Conservation (phyloP, 1,140 invertebrate species). For the Trichogramma pretiosum region DNA sequence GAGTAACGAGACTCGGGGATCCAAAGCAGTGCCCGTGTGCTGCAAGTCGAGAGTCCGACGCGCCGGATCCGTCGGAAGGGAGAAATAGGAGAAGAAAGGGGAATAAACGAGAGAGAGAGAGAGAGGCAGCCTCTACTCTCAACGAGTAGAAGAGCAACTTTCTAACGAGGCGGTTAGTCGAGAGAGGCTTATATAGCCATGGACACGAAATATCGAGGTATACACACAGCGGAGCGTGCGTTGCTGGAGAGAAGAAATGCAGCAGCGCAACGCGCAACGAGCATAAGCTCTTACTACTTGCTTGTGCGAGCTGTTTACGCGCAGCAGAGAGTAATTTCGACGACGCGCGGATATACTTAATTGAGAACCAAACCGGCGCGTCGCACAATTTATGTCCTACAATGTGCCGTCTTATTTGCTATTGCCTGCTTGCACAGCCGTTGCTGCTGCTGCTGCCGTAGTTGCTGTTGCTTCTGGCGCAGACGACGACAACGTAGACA, state of each 20-base stretch:
- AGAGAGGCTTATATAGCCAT: conserved; percentile 40
- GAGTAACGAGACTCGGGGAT: too few relatives aligned
- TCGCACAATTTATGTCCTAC: conserved; percentile 3
- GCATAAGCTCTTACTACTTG: not conserved
- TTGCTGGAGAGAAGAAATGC: too few relatives aligned
- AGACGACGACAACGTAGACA: too few relatives aligned
- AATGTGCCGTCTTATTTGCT: too few relatives aligned
- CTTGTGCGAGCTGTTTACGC: not conserved
- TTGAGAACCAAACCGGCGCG: conserved; percentile 18
- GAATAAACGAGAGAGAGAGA: conserved; percentile 13
- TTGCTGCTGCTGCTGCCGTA: too few relatives aligned
- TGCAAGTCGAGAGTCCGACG: conserved; percentile 11
- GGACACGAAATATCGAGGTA: conserved; percentile 38
- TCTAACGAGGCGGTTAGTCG: conserved; percentile 44
- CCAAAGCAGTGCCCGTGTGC: too few relatives aligned
- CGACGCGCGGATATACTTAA: conserved; percentile 22
- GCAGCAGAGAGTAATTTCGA: conserved; percentile 19
- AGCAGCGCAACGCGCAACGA: conserved; percentile 13
- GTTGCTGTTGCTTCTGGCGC: too few relatives aligned
- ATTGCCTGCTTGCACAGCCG: too few relatives aligned
- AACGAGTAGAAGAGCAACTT: too few relatives aligned
- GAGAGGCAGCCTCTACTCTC: conserved; percentile 20
- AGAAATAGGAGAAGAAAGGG: conserved; percentile 20
- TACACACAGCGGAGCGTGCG: too few relatives aligned
- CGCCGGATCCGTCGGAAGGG: conserved; percentile 12